phyloP scores from a whole-genome alignment of 2,797 vertebrate genomes.

The Rhinichthys osculus region DNA sequence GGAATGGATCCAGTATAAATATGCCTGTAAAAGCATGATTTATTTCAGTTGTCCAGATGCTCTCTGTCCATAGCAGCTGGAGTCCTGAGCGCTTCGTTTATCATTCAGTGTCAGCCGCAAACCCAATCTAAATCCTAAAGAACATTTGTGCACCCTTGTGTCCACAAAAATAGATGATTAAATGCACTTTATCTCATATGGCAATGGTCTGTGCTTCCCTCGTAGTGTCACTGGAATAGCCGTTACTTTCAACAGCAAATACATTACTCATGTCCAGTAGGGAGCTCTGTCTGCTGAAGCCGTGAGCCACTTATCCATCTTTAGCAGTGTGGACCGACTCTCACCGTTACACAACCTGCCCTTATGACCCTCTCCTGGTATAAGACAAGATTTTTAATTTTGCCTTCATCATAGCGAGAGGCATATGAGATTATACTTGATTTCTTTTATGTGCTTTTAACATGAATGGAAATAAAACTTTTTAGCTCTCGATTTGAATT shows the following conservation, averaged over 20 bases:
- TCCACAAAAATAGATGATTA: conserved; percentile 23
- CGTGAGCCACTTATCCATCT: conserved; percentile 30
- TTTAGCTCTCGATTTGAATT: not conserved
- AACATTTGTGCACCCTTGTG: conserved; percentile 1
- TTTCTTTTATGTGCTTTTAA: not conserved
- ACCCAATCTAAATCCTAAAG: conserved; percentile 11
- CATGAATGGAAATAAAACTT: not conserved
- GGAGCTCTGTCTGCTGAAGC: conserved; percentile 25
- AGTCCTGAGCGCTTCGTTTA: conserved; percentile 35
- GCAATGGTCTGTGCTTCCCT: conserved; percentile 1
- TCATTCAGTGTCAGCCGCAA: conserved; percentile 17
- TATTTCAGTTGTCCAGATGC: conserved; percentile 40
- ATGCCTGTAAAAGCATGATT: conserved; percentile 37
- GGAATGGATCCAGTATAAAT: conserved; percentile 47
- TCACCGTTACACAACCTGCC: conserved; percentile 11
- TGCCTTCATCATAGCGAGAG: not conserved
- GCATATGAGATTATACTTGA: not conserved
- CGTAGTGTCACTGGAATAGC: not conserved
- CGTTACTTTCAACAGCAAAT: not conserved
- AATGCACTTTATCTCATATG: not conserved
- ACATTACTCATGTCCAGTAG: conserved; percentile 13
- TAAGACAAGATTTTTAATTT: conserved; percentile 21
- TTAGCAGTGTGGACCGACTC: not conserved
- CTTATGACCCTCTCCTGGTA: conserved; percentile 17
- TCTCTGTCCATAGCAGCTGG: conserved; percentile 43